A percentile compares a stretch with the other conserved stretches of the same genome.
phyloP scores from a whole-genome alignment of 2,113 vertebrate genomes.

The Melanocharis versteri region DNA sequence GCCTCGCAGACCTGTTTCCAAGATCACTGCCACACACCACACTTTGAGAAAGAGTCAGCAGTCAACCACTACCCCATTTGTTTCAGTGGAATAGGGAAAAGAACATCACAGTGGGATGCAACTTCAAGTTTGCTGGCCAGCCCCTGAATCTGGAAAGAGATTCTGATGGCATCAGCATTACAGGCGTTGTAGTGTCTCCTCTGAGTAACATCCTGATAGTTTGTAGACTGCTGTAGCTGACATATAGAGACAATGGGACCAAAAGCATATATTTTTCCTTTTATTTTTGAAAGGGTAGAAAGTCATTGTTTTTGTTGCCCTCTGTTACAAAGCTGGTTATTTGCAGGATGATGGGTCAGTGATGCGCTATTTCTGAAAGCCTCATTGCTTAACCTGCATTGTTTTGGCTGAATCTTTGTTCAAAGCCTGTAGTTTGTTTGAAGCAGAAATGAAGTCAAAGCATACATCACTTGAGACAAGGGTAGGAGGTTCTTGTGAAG shows the following conservation, averaged over 20 bases:
- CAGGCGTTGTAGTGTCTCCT: neutral
- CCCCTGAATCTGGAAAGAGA: constrained; percentile 12
- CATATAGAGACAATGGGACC: neutral
- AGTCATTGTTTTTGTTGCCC: neutral
- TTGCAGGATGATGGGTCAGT: neutral
- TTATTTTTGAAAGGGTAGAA: neutral
- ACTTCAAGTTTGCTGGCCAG: constrained; percentile 43
- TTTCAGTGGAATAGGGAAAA: constrained; percentile 49
- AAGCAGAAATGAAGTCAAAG: neutral
- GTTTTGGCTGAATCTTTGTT: neutral
- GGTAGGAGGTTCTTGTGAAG: neutral
- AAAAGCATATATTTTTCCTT: neutral
- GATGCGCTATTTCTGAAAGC: neutral
- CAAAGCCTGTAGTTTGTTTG: neutral
- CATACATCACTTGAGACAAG: neutral
- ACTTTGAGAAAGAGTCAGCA: constrained; percentile 33
- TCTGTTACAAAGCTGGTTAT: neutral
- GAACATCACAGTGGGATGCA: constrained; percentile 27
- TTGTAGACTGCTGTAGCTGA: constrained; percentile 1
- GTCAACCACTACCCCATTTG: neutral
- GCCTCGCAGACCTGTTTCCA: neutral
- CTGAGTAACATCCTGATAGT: neutral
- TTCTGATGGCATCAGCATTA: neutral
- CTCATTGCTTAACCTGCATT: neutral
- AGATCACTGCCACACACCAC: neutral